A percentile compares a stretch with the other conserved stretches of the same genome.
Conservation (phyloP, 2,797 vertebrate species). For the Danio tinwini region DNA sequence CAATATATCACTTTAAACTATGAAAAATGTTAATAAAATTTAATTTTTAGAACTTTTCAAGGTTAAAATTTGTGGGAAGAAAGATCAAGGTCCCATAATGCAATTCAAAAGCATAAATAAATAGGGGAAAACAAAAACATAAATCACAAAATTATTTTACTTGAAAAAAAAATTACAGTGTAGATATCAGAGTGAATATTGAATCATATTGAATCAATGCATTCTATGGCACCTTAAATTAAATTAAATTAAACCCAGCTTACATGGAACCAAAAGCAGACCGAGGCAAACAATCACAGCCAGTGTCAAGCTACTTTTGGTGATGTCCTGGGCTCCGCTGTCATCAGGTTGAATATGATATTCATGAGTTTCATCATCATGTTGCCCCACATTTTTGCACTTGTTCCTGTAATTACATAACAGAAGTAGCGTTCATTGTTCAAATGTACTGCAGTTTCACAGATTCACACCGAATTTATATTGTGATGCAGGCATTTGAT, state of each 20-base stretch:
- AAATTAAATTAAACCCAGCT: slow-evolving; percentile 23
- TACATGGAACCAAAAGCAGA: slow-evolving; percentile 59
- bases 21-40: too few species aligned
- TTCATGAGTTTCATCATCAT: neutral
- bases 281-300: slow-evolving; percentile 34
- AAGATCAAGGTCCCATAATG: too few species aligned
- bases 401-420: slow-evolving; percentile 41
- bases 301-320: slow-evolving; percentile 11
- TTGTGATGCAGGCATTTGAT: neutral
- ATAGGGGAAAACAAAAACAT: too few species aligned
- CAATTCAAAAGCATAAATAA: too few species aligned
- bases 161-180: too few species aligned
- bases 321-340: slow-evolving; percentile 34
- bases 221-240: neutral
- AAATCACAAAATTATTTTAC: too few species aligned
- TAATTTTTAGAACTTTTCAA: too few species aligned
- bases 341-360: neutral
- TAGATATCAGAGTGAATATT: too few species aligned
- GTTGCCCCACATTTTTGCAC: slow-evolving; percentile 12
- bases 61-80: too few species aligned
- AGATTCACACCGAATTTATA: neutral
- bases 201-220: too few species aligned
- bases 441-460: neutral
- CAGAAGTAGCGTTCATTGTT: neutral
- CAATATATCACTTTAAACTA: too few species aligned